These are phyloP conservation scores for Eristalinus aeneus DNA, from an alignment of 2,888 invertebrate genomes.

Conservation along the genomic window DNA sequence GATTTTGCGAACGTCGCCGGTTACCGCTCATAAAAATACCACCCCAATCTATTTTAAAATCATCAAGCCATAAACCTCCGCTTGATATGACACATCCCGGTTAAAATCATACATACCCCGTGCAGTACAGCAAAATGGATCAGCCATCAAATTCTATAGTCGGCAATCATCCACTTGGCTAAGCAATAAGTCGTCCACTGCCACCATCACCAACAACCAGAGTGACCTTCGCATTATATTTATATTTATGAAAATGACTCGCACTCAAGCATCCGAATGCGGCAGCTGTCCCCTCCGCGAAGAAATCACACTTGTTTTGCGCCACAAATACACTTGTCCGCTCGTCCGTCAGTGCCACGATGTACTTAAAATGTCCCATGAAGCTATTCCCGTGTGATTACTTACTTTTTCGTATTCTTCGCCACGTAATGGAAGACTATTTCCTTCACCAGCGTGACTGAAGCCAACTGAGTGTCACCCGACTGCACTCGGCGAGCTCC, in stretches of 20 bases:
- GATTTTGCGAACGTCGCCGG: background rate
- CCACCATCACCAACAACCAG: background rate
- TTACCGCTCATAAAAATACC: background rate
- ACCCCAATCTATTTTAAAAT: background rate
- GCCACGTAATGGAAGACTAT: background rate
- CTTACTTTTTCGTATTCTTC: slow-evolving; percentile 15
- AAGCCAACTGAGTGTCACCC: background rate
- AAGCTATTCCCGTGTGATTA: background rate
- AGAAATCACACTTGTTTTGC: slow-evolving; percentile 3
- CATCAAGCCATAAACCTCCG: background rate
- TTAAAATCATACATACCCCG: background rate
- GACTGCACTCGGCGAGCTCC: background rate
- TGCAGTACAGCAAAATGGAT: background rate
- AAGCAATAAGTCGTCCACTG: slow-evolving; percentile 4
- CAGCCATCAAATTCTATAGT: background rate
- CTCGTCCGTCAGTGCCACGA: background rate
- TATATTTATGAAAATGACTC: slow-evolving; percentile 4
- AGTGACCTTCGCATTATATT: slow-evolving; percentile 27
- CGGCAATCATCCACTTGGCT: slow-evolving; percentile 31
- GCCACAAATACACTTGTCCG: background rate
- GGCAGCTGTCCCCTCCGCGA: background rate
- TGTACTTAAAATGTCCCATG: background rate
- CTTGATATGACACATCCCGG: background rate
- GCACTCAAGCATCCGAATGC: background rate
- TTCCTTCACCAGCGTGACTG: background rate